phyloP scores from a whole-genome alignment of 2,797 vertebrate species.

The Rhinichthys osculus region DNA sequence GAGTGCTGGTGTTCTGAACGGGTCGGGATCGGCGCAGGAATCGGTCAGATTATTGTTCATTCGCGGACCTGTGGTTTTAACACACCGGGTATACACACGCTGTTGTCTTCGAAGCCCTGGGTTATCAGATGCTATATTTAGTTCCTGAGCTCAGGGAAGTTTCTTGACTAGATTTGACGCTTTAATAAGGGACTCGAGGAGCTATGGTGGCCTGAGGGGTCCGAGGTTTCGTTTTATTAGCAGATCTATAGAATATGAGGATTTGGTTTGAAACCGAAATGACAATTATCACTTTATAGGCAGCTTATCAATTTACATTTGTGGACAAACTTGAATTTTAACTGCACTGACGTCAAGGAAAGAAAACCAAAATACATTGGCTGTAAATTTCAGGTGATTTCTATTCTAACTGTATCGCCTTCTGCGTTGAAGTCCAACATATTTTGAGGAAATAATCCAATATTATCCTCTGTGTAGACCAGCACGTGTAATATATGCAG shows the following conservation, averaged over 20 bases:
- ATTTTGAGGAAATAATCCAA: background rate
- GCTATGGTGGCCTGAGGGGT: background rate
- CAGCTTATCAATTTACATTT: background rate
- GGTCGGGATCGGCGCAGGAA: background rate
- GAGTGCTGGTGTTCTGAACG: background rate
- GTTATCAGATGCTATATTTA: constrained; percentile 23
- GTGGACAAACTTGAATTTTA: background rate
- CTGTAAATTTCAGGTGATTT: background rate
- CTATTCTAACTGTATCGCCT: background rate
- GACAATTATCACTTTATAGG: background rate
- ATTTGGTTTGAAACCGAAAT: background rate
- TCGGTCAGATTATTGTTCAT: background rate
- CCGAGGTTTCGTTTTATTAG: too few species aligned
- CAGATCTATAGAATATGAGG: background rate
- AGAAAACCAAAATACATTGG: too few species aligned
- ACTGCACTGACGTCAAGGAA: background rate
- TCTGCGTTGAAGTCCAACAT: background rate
- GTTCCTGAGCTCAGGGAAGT: background rate
- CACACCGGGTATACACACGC: background rate
- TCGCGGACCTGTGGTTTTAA: background rate
- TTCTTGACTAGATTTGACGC: background rate
- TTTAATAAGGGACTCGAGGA: background rate
- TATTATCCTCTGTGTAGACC: background rate
- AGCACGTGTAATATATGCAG: background rate
- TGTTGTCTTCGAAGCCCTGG: background rate